Conservation (phyloP, 1,140 invertebrate genomes). For the Dendroctonus ponderosae region DNA sequence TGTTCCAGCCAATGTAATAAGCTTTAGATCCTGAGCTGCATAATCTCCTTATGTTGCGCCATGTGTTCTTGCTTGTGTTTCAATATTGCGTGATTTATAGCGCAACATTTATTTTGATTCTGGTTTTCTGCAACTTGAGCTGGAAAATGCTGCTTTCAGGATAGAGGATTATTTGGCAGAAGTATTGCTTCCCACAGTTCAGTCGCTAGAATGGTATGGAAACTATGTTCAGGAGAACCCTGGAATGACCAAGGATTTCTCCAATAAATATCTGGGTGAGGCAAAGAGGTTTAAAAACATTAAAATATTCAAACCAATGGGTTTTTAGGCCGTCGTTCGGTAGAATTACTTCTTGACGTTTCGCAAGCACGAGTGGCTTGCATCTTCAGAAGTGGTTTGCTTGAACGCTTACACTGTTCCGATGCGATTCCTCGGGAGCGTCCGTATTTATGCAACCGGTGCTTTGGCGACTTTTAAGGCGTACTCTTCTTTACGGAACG, state of each 20-base stretch:
- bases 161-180: constrained; percentile 33
- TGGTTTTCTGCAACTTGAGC: not conserved
- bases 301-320: too few relatives aligned
- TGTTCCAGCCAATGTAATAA: too few relatives aligned
- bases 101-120: not conserved
- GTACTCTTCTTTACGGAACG: too few relatives aligned
- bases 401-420: too few relatives aligned
- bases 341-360: too few relatives aligned
- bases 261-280: constrained; percentile 38
- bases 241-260: constrained; percentile 37
- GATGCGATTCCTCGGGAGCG: too few relatives aligned
- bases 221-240: constrained; percentile 33
- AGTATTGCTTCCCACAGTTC: constrained; percentile 32
- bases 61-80: not conserved
- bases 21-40: too few relatives aligned
- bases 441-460: too few relatives aligned
- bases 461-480: too few relatives aligned
- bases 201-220: constrained; percentile 37
- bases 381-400: too few relatives aligned
- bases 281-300: not conserved
- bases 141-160: constrained; percentile 23
- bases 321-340: too few relatives aligned
- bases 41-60: not conserved
- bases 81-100: not conserved
- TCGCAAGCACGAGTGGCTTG: too few relatives aligned